Conservation (phyloP, 2,888 invertebrate genomes). For the Ophion slaviceki region DNA sequence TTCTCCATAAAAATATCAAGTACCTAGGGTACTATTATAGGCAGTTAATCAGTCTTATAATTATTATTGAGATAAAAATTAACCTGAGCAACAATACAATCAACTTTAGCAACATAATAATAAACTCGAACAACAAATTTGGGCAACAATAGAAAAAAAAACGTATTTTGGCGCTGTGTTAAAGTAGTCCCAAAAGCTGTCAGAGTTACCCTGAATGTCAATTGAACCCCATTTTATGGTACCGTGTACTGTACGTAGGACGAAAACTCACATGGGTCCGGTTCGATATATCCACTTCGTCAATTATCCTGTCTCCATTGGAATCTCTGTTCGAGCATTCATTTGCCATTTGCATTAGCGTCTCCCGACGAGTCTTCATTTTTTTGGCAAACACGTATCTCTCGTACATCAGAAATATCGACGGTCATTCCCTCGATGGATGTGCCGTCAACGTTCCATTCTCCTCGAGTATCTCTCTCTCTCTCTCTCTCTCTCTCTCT, state of each 20-base stretch:
- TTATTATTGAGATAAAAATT: no score
- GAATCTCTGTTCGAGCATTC: slow-evolving; percentile 27
- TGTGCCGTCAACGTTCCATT: background rate
- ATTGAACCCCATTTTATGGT: no score
- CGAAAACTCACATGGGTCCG: background rate
- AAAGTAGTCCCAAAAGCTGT: no score
- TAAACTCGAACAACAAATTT: no score
- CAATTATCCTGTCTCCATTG: slow-evolving; percentile 23
- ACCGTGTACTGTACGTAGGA: background rate
- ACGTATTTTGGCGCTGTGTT: no score
- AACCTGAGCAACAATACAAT: no score
- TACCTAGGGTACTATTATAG: no score
- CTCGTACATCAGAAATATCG: slow-evolving; percentile 13
- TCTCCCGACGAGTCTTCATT: slow-evolving; percentile 51
- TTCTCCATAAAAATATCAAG: no score
- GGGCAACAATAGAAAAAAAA: no score
- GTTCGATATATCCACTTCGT: slow-evolving; percentile 40
- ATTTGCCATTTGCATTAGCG: slow-evolving; percentile 53
- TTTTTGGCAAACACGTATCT: slow-evolving; percentile 45
- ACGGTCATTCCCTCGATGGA: slow-evolving; percentile 29
- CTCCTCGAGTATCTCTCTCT: background rate
- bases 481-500: background rate
- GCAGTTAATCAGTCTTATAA: no score
- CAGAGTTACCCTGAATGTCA: no score
- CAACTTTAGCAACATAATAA: no score